These are phyloP conservation scores for Antedon bifida DNA, from an alignment of 35 echinoderm and acorn worm genomes.

Conservation along the genomic window DNA sequence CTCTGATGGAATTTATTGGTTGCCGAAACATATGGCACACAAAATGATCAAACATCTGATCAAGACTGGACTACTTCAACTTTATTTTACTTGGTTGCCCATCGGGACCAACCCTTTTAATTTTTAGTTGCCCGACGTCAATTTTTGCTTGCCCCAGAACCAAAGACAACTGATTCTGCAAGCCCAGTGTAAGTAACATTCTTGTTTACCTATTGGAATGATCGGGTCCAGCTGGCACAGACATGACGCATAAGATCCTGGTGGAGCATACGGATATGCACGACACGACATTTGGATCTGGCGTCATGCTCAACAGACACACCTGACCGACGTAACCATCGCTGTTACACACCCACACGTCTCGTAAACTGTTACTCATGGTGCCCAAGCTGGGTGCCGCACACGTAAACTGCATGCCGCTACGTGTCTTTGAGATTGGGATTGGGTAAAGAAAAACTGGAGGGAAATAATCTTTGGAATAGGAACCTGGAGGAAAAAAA, in stretches of 20 bases:
- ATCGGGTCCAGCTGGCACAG: conserved; percentile 63
- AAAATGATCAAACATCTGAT: too few species aligned
- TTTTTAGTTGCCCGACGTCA: too few species aligned
- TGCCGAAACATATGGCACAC: too few species aligned
- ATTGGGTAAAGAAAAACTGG: conserved; percentile 90
- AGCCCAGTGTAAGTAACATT: too few species aligned
- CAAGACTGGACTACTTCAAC: too few species aligned
- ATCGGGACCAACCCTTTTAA: too few species aligned
- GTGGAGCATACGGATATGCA: conserved; percentile 92
- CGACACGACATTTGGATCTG: conserved; percentile 80
- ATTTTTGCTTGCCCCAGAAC: too few species aligned
- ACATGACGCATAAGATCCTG: conserved; percentile 76
- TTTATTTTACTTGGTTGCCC: too few species aligned
- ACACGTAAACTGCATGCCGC: conserved; percentile 98
- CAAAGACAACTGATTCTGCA: too few species aligned
- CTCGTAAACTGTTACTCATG: conserved; percentile 61
- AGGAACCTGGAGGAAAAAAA: conserved; percentile 36
- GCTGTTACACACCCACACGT: conserved; percentile 96
- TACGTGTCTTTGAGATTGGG: conserved; percentile 92
- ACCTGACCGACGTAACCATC: conserved; percentile 99
- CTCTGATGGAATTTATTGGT: too few species aligned
- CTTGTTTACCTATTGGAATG: conserved; percentile 10
- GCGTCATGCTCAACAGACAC: conserved; percentile 66
- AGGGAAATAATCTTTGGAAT: conserved; percentile 80
- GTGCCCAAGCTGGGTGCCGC: conserved; percentile 64